These are phyloP conservation scores for Aphodius granarius DNA, from an alignment of 2,888 invertebrate genomes.

Conservation along the genomic window DNA sequence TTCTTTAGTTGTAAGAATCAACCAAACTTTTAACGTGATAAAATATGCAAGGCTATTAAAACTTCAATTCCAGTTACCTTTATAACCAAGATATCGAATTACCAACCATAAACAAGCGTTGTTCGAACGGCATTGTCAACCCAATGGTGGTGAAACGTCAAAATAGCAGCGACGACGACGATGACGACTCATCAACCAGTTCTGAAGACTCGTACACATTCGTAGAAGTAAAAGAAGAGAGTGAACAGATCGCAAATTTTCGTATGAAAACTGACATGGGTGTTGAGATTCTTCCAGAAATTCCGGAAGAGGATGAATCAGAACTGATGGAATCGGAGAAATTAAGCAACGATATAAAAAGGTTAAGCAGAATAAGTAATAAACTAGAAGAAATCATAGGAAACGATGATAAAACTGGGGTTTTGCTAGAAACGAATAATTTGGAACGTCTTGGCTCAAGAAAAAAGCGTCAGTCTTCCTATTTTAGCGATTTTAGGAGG, in stretches of 20 bases:
- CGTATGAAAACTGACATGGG: conserved; percentile 54
- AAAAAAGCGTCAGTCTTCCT: background rate
- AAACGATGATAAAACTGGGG: conserved; percentile 50
- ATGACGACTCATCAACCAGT: conserved; percentile 20
- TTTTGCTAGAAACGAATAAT: conserved; percentile 15
- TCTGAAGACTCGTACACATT: conserved; percentile 22
- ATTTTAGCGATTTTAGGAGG: conserved; percentile 14
- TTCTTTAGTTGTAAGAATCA: background rate
- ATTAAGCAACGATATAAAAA: conserved; percentile 56
- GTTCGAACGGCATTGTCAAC: conserved; percentile 11
- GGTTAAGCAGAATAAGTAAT: conserved; percentile 58
- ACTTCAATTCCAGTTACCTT: conserved; percentile 17
- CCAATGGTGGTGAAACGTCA: background rate
- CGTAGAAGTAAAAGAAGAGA: conserved; percentile 24
- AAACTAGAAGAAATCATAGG: conserved; percentile 57
- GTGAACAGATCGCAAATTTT: conserved; percentile 4
- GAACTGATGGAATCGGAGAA: conserved; percentile 46
- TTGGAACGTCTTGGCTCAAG: conserved; percentile 16
- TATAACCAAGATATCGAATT: conserved; percentile 25
- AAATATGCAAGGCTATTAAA: background rate
- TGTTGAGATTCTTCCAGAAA: conserved; percentile 59
- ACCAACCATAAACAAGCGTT: conserved; percentile 24
- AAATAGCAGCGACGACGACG: conserved; percentile 8
- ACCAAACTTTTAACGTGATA: too few species aligned
- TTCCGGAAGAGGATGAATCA: conserved; percentile 57